These are phyloP conservation scores for Saccopteryx bilineata DNA, from an alignment of 2,113 vertebrate genomes.

Conservation along the genomic window DNA sequence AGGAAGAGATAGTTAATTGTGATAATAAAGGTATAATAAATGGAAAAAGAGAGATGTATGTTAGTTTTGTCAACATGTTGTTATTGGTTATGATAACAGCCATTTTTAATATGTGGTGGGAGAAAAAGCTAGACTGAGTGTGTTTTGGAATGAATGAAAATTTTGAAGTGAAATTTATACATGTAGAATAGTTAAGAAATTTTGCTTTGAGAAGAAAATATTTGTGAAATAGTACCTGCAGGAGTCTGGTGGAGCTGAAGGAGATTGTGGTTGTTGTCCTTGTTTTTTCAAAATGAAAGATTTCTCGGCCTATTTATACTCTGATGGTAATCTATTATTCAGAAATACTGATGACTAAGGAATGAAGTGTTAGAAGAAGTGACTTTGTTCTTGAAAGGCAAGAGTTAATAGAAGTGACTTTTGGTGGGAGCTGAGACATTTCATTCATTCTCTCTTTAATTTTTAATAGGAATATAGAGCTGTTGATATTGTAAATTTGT, in stretches of 20 bases:
- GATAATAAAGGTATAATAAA: background rate
- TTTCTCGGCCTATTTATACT: background rate
- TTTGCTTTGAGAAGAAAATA: background rate
- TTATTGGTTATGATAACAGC: background rate
- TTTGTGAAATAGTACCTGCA: background rate
- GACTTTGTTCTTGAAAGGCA: background rate
- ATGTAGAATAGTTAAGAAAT: background rate
- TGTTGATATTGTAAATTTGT: background rate
- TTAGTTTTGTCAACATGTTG: background rate
- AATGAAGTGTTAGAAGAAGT: background rate
- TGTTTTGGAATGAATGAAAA: background rate
- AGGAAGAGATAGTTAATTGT: background rate
- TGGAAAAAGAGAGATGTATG: background rate
- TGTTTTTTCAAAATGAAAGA: background rate
- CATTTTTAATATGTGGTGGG: background rate
- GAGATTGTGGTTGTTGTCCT: background rate
- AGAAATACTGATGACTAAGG: background rate
- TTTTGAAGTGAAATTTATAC: background rate
- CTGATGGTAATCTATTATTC: background rate
- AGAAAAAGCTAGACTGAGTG: background rate
- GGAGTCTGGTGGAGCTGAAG: background rate
- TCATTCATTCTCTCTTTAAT: background rate
- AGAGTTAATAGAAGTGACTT: background rate
- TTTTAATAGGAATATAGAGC: background rate
- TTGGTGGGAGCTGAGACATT: background rate